Conservation (phyloP, 2,797 vertebrate genomes). For the Morus bassanus region DNA sequence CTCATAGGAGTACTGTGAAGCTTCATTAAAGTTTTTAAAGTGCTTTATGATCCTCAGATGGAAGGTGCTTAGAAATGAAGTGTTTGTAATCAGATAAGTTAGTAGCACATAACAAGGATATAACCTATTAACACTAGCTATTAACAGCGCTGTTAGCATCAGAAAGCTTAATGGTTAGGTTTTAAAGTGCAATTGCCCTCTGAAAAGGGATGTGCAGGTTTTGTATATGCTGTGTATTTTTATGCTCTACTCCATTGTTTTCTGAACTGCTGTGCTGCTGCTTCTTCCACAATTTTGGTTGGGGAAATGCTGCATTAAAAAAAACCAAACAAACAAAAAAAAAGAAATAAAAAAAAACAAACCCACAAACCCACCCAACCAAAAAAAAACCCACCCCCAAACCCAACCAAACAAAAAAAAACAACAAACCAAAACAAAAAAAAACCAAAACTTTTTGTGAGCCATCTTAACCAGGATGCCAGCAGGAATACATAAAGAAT, state of each 20-base stretch:
- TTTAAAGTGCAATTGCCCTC: not conserved
- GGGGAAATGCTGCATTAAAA: not conserved
- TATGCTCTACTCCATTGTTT: not conserved
- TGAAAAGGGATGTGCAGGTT: not conserved
- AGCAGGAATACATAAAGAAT: not conserved
- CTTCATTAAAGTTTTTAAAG: slow-evolving; percentile 27
- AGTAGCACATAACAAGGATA: not conserved
- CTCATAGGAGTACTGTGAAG: slow-evolving; percentile 26
- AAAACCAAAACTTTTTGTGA: not conserved
- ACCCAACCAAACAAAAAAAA: not conserved
- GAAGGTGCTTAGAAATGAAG: slow-evolving; percentile 16
- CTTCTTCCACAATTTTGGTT: not conserved
- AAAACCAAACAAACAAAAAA: too few species aligned
- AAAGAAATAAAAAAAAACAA: not conserved
- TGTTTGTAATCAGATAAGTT: slow-evolving; percentile 29
- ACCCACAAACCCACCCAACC: too few species aligned
- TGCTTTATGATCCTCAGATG: slow-evolving; percentile 11
- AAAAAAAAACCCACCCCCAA: too few species aligned
- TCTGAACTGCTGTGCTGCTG: not conserved
- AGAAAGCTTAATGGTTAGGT: not conserved
- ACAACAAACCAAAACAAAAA: not conserved
- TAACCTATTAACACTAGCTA: not conserved
- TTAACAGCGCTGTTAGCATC: not conserved
- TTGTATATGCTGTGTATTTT: not conserved
- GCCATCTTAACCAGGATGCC: not conserved